Evolutionary conservation across 2,797 vertebrate genomes (phyloP), one percentile per base, ranked within the genome.

Genomic region (Pogoniulus pusillus): DNA sequence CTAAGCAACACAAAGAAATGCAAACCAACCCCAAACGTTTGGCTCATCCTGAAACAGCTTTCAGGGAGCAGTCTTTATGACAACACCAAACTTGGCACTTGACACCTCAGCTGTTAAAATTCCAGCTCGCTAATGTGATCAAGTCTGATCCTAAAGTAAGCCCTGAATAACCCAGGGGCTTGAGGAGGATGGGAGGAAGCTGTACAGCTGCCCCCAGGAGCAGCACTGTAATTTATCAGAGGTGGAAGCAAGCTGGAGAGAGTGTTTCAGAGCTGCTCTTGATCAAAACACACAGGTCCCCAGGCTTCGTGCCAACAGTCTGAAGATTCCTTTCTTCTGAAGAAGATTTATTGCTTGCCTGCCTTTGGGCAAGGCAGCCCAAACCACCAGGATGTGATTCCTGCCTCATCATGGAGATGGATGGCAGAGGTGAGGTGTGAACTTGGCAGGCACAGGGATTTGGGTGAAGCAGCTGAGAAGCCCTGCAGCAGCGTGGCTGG

Each of bases 61-160:
- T 85, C 82, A 91, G 78, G 3, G 12, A 90, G 86, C 29, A 69
- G 91, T 90, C 90, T 73, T 90, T 94, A 85, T 75, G 91, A 94
- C 88, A 91, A 93, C 86, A 93, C 29, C 69, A 68, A 95, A 87
- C 62, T 92, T 81, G 84, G 82, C 93, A 92, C 83, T 82, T 92
- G 83, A 85, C 90, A 93, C 49, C 78, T 90, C 60, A 4, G 75
- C 91, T 95, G 85, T 69, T 91, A 77, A 92, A 92, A 74, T 72
- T 77, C 74, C 83, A 85, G 81, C 82, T 20, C 90, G 86, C 49
- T 72, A 90, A n/a, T 7, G 55, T 7, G 76, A 77, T 75, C 88
- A 87, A 87, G 76, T 0, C 45, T 39, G 78, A 80, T 81, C 86
- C 69, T 65, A 63, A 82, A 82, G 47, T 47, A 65, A 80, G 75